Evolutionary conservation across 2,113 vertebrate species (phyloP).

Genomic region (Eurypyga helias): DNA sequence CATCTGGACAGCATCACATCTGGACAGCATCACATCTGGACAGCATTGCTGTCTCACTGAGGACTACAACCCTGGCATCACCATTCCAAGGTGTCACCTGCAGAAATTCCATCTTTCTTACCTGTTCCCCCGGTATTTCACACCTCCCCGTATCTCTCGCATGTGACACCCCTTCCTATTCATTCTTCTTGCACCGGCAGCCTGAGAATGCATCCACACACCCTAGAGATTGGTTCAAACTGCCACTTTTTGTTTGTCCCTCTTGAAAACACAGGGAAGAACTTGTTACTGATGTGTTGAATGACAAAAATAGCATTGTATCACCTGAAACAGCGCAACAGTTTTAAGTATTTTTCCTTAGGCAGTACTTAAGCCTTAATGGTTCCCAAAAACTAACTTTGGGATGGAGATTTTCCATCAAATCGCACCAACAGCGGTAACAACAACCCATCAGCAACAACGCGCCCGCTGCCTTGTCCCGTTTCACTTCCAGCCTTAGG

Average conservation of each 20-base stretch:
- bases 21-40: no score
- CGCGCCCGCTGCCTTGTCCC: not conserved
- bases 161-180: accelerated
- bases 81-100: accelerated
- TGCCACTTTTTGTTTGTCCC: not conserved
- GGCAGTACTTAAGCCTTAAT: not conserved
- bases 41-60: accelerated
- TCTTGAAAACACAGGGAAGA: not conserved
- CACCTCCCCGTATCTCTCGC: not conserved
- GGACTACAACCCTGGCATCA: not conserved
- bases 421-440: not conserved
- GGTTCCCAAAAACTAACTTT: not conserved
- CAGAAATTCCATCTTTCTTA: accelerated
- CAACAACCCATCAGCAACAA: not conserved
- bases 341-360: not conserved
- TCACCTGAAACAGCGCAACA: not conserved
- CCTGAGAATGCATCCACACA: no score
- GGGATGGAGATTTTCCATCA: not conserved
- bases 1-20: not conserved
- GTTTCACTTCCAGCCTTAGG: not conserved
- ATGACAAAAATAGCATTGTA: not conserved
- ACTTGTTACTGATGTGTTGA: accelerated
- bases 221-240: not conserved
- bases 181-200: not conserved
- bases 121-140: not conserved